Percentiles rank a stretch among this genome's conserved stretches.
phyloP scores from a whole-genome alignment of 2,888 invertebrate species.

The Catocala nupta region DNA sequence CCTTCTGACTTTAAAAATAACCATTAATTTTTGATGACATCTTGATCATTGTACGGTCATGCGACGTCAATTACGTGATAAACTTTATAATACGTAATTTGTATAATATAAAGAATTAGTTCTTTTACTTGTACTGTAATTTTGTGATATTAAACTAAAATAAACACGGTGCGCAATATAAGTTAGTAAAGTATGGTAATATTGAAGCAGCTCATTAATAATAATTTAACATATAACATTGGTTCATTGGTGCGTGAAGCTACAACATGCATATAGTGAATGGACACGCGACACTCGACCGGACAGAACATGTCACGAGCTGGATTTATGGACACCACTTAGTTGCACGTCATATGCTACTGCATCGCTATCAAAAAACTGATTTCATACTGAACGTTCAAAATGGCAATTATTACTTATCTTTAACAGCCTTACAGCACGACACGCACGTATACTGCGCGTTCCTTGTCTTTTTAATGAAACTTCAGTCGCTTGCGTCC shows the following conservation, averaged over 20 bases:
- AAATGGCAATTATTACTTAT: constrained; percentile 44
- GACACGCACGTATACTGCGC: constrained; percentile 50
- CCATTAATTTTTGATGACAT: constrained; percentile 29
- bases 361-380: constrained; percentile 55
- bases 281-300: constrained; percentile 69
- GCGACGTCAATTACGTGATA: constrained; percentile 22
- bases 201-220: constrained; percentile 49
- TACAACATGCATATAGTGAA: constrained; percentile 54
- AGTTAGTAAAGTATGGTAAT: constrained; percentile 24
- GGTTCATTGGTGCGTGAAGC: constrained; percentile 58
- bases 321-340: constrained; percentile 75
- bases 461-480: constrained; percentile 69
- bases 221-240: constrained; percentile 57
- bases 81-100: constrained; percentile 10
- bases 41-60: constrained; percentile 31
- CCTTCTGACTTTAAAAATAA: constrained; percentile 18
- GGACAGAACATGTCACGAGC: constrained; percentile 69
- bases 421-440: constrained; percentile 24
- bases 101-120: background rate
- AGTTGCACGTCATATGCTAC: constrained; percentile 74
- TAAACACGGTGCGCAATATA: background rate
- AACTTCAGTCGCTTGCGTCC: constrained; percentile 62
- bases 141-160: background rate
- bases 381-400: constrained; percentile 41
- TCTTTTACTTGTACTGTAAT: constrained; percentile 4